Conservation (phyloP, 2,888 invertebrate species). For the Polyploca ridens region DNA sequence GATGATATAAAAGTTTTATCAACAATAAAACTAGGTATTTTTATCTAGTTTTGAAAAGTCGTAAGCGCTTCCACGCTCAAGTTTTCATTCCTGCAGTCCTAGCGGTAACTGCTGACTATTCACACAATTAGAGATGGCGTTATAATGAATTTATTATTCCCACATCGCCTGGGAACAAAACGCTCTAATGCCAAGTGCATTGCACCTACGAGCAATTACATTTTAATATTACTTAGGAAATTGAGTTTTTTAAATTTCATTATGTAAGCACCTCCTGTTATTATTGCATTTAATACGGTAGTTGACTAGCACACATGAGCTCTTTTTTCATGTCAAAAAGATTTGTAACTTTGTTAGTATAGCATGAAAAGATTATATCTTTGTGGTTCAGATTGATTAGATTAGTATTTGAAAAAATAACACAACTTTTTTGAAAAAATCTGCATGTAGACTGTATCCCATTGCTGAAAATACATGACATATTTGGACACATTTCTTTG, state of each 20-base stretch:
- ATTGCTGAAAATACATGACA: no score
- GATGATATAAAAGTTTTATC: neutral
- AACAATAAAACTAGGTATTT: neutral
- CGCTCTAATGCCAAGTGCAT: slow-evolving; percentile 33
- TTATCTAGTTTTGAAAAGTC: neutral
- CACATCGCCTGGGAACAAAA: slow-evolving; percentile 37
- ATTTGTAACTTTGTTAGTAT: no score
- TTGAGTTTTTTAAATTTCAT: neutral
- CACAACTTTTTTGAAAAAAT: no score
- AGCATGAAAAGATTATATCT: no score
- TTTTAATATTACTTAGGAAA: neutral
- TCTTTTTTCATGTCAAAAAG: no score
- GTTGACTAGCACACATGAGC: no score
- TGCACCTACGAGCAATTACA: slow-evolving; percentile 28
- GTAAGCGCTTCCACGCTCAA: neutral
- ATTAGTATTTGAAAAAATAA: no score
- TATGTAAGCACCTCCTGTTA: neutral
- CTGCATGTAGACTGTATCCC: no score
- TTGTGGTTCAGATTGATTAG: no score
- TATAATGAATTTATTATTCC: slow-evolving; percentile 43
- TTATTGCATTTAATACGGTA: no score
- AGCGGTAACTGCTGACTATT: slow-evolving; percentile 35
- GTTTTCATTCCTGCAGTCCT: slow-evolving; percentile 20
- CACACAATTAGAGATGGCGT: slow-evolving; percentile 45
- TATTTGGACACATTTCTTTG: no score